A percentile compares a stretch with the other conserved stretches of the same genome.
phyloP scores from a whole-genome alignment of 2,797 vertebrate genomes.

The Neosilurus hyrtlii region DNA sequence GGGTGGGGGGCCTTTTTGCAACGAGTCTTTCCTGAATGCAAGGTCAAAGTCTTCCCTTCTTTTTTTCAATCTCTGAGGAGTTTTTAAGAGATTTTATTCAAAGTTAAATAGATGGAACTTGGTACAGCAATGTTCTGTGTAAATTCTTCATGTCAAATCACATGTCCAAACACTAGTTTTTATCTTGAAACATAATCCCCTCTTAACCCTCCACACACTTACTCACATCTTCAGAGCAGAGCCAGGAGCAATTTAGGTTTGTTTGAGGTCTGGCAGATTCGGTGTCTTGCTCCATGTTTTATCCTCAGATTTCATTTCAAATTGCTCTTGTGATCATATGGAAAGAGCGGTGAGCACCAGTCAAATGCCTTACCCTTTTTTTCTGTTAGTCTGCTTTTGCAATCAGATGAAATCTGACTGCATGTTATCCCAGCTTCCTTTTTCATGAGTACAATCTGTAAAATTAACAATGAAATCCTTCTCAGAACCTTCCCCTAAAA shows the following conservation, averaged over 20 bases:
- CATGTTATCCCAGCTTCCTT: constrained; percentile 28
- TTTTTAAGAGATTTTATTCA: constrained; percentile 36
- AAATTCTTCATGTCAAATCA: constrained; percentile 59
- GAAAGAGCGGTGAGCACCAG: constrained; percentile 30
- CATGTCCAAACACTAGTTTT: constrained; percentile 56
- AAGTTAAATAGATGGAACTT: constrained; percentile 27
- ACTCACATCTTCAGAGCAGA: constrained; percentile 38
- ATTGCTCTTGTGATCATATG: constrained; percentile 24
- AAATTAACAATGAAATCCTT: constrained; percentile 37
- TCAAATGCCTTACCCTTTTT: constrained; percentile 5
- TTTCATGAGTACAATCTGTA: constrained; percentile 38
- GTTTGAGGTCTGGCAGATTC: constrained; percentile 44
- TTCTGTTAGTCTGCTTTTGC: constrained; percentile 46
- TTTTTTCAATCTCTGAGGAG: constrained; percentile 4
- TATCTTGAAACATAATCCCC: constrained; percentile 54
- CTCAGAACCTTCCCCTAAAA: constrained; percentile 12
- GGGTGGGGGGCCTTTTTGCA: constrained; percentile 31
- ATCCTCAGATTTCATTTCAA: constrained; percentile 45
- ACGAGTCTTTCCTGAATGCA: constrained; percentile 39
- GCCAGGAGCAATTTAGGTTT: constrained; percentile 52
- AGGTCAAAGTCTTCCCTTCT: constrained; percentile 36
- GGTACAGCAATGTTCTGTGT: constrained; percentile 51
- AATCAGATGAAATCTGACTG: constrained; percentile 38
- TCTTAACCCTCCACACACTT: constrained; percentile 41
- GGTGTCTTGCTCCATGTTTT: constrained; percentile 36